Conservation (phyloP, 2,113 vertebrate species). For the Acrocephalus arundinaceus region DNA sequence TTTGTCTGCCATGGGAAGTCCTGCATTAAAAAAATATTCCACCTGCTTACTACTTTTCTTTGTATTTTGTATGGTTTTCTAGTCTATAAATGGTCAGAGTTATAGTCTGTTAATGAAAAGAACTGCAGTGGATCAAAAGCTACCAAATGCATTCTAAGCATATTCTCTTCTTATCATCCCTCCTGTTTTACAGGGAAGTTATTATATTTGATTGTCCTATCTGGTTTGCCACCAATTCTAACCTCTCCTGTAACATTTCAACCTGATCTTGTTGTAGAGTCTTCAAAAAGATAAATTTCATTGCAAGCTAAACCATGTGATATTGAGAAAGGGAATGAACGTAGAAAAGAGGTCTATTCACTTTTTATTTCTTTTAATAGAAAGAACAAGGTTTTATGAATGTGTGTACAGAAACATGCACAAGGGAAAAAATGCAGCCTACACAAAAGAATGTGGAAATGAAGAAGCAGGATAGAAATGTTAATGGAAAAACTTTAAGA, state of each 20-base stretch:
- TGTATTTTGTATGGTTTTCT: neutral
- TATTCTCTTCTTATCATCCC: neutral
- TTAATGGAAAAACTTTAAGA: neutral
- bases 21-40: neutral
- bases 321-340: neutral
- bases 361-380: neutral
- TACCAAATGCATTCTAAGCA: neutral
- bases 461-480: neutral
- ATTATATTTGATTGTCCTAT: neutral
- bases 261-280: neutral
- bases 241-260: neutral
- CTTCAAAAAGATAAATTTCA: neutral
- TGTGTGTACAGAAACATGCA: neutral
- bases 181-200: neutral
- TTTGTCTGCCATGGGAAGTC: neutral
- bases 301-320: neutral
- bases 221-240: neutral
- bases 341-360: neutral
- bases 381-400: neutral
- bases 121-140: neutral
- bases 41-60: neutral
- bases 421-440: neutral
- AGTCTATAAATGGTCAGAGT: neutral
- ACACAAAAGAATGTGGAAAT: neutral
- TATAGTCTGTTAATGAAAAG: neutral